Evolutionary conservation across 2,113 vertebrate species (phyloP), one percentile per base, ranked within the genome.

Genomic region (Oryzias melastigma): DNA sequence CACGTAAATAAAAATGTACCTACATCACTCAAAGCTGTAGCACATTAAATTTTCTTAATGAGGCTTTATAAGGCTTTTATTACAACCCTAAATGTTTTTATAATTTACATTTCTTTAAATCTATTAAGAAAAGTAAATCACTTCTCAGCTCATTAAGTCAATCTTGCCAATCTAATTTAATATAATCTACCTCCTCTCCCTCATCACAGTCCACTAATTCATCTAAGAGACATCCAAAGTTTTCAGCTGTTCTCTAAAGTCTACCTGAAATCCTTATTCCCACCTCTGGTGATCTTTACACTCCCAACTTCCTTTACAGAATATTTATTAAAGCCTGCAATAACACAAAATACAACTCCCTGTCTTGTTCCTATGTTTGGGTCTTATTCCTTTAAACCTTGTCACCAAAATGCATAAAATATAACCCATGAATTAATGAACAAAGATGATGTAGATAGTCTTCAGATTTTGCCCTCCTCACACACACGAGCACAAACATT

Each of bases 361-460:
- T 62, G 55, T 61, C 46, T 62, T 45, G 44, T 52, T 62, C 70
- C 71, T 74, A 63, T 52, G 63, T 83, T 74, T 80, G 71, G 75
- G 53, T 78, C 62, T 35, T 80, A 47, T 62, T 79, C 60, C 44
- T 71, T 82, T 83, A 78, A 83, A 83, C 77, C 58, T 78, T 79
- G 62, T 68, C 58, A 80, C 75, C 66, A 82, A 35, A 86, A 85
- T 87, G 75, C 88, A 90, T 90, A 84, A 89, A 87, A 86, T 82
- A 77, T 80, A 35, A 80, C 20, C 58, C 70, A 90, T 92, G 87
- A 92, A 92, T 90, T 89, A 92, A 91, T 88, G 82, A 93, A 91
- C 90, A 91, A 92, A 90, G 87, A 78, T 80, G 72, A 87, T 84
- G 79, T 78, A 62, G 85, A 87, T 82, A 88, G 87, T 81, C 74